Percentiles rank a stretch among this genome's conserved stretches.
Conservation (phyloP, 2,888 invertebrate species). For the Ceraclea dissimilis region DNA sequence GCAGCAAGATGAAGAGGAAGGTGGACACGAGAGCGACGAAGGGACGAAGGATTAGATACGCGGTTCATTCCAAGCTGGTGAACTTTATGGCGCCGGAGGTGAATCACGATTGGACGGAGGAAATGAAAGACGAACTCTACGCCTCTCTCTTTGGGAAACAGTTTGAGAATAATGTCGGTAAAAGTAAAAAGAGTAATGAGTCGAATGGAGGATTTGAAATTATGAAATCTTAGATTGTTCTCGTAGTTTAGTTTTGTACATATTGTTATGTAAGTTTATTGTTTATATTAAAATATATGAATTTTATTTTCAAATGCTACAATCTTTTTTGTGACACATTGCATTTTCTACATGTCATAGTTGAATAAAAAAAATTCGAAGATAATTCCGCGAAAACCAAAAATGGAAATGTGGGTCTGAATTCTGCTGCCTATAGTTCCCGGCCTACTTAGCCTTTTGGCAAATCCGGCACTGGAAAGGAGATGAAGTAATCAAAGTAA, state of each 20-base stretch:
- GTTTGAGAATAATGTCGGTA: constrained; percentile 37
- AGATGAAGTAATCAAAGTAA: no score
- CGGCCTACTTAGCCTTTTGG: no score
- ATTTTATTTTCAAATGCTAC: no score
- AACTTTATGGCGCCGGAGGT: constrained; percentile 86
- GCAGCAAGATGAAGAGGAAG: constrained; percentile 87
- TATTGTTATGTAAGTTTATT: no score
- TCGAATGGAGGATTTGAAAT: constrained; percentile 9
- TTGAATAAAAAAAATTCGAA: no score
- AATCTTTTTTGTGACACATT: no score
- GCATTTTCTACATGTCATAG: no score
- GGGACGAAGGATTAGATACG: constrained; percentile 83
- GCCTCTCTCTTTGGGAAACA: constrained; percentile 72
- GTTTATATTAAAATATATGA: no score
- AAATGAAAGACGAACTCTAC: constrained; percentile 72
- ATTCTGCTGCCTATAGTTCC: no score
- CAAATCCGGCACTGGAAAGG: no score
- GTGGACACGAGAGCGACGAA: constrained; percentile 93
- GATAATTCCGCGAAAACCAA: no score
- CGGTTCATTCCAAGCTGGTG: constrained; percentile 75
- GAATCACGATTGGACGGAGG: constrained; percentile 61
- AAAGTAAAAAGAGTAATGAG: constrained; percentile 10
- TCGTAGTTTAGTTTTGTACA: neutral
- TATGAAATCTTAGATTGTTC: neutral
- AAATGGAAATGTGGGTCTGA: no score